Conservation (phyloP, 2,113 vertebrate genomes). For the Xiphophorus hellerii region DNA sequence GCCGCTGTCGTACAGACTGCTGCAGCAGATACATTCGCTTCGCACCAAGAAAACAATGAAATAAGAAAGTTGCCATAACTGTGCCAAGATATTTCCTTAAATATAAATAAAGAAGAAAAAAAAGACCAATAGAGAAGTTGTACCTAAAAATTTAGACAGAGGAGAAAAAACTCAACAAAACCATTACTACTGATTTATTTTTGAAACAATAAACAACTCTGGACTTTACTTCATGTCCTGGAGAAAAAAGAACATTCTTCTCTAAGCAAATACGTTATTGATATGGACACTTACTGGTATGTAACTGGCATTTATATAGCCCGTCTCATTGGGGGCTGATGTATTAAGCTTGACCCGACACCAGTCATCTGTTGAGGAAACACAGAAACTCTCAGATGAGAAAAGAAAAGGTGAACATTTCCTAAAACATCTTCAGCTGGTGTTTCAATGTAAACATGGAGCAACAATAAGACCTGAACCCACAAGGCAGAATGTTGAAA, state of each 20-base stretch:
- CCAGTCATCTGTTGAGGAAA: slow-evolving; percentile 80
- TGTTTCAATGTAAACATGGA: background rate
- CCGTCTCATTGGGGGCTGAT: slow-evolving; percentile 33
- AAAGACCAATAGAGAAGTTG: too few relatives aligned
- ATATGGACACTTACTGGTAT: slow-evolving; percentile 80
- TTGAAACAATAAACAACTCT: background rate
- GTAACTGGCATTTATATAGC: slow-evolving; percentile 90
- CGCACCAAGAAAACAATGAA: too few relatives aligned
- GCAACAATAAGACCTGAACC: slow-evolving; percentile 36
- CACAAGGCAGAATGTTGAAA: slow-evolving; percentile 88
- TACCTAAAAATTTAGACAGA: too few relatives aligned
- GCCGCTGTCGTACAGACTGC: too few relatives aligned
- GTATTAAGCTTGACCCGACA: slow-evolving; percentile 79
- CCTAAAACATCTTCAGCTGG: background rate
- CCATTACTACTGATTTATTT: too few relatives aligned
- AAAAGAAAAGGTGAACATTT: background rate
- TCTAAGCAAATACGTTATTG: too few relatives aligned
- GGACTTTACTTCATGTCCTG: too few relatives aligned
- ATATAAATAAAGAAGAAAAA: too few relatives aligned
- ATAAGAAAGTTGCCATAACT: too few relatives aligned
- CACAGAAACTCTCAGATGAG: background rate
- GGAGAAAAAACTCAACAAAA: too few relatives aligned
- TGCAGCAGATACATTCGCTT: too few relatives aligned
- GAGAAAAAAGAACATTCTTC: too few relatives aligned
- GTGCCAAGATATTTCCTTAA: background rate